Base-by-base conservation (phyloP, 2,888 invertebrate species). In the Diplazon laetatorius region DNA sequence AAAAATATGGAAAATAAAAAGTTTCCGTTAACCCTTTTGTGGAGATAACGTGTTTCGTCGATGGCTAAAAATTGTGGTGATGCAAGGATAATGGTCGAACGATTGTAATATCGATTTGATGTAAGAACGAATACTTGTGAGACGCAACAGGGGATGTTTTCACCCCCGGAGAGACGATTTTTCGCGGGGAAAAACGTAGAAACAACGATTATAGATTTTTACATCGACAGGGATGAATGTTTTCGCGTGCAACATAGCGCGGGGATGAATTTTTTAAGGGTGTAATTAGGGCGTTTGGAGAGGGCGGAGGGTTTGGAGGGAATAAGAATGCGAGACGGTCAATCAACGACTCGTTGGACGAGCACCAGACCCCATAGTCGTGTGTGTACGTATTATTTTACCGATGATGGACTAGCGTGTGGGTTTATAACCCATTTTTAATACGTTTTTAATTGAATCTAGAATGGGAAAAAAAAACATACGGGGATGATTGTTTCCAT, bases 361-460 rank as follows among this genome's bases (percentile, higher is more conserved):
- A 30, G 2, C 55, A 10, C 20, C 22, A 2, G 5, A 50, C 2
- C 50, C n/a, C 50, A 20, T 8, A 10, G 12, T 30, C 10, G 48
- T 10, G 16, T 74, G 8, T 46, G 55, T 18, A 68, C 14, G 52
- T 37, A 2, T 14, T 35, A n/a, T 30, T 2, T 30, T 30, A 60
- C 57, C 25, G 60, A 52, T 70, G 57, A 37, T 42, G 50, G 65
- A 72, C 35, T 18, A 30, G 44, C 81, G 60, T 65, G 57, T 80
- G 72, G 65, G 69, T 73, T 83, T 82, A 74, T 81, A 52, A 74
- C 39, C 73, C 46, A n/a, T n/a, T 84, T 85, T 87, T 87, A 87
- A 87, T 87, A 84, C 84, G 85, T 82, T 87, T 87, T 86, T 89
- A 89, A 88, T 88, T 87, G 86, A 85, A 80, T 78, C 74, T 81